Conservation (phyloP, 1,140 invertebrate genomes). For the Melipona quadrifasciata region DNA sequence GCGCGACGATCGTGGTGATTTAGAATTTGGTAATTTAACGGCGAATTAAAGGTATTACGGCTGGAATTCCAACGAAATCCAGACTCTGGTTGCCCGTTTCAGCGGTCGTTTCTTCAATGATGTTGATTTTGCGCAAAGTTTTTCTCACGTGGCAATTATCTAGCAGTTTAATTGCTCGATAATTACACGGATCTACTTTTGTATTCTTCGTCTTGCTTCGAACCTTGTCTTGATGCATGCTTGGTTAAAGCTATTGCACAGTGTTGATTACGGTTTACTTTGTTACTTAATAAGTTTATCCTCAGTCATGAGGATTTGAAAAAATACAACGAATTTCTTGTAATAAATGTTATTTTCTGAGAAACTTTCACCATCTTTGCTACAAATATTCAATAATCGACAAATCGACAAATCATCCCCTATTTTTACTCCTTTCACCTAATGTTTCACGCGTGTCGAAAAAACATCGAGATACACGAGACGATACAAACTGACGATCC, state of each 20-base stretch:
- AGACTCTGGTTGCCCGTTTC: neutral
- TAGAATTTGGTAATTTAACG: neutral
- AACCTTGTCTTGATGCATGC: neutral
- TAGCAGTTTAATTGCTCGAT: neutral
- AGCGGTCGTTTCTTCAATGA: conserved; percentile 18
- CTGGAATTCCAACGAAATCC: neutral
- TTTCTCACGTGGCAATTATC: conserved; percentile 25
- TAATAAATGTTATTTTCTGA: no score
- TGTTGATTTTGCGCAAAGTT: conserved; percentile 28
- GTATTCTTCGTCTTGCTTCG: neutral
- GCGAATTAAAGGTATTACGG: neutral
- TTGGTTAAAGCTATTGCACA: neutral
- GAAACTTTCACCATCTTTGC: no score
- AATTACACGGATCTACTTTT: conserved; percentile 14
- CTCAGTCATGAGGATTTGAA: no score
- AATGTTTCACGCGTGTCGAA: no score
- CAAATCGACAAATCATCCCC: no score
- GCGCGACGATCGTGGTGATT: neutral
- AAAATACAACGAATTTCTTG: no score
- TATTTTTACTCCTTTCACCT: no score
- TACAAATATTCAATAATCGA: no score
- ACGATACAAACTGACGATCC: neutral
- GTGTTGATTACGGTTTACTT: neutral
- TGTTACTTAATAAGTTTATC: no score
- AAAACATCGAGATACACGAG: no score